Evolutionary conservation across 2,888 invertebrate species (phyloP), one percentile per base, ranked within the genome.

Genomic region (Myathropa florea): DNA sequence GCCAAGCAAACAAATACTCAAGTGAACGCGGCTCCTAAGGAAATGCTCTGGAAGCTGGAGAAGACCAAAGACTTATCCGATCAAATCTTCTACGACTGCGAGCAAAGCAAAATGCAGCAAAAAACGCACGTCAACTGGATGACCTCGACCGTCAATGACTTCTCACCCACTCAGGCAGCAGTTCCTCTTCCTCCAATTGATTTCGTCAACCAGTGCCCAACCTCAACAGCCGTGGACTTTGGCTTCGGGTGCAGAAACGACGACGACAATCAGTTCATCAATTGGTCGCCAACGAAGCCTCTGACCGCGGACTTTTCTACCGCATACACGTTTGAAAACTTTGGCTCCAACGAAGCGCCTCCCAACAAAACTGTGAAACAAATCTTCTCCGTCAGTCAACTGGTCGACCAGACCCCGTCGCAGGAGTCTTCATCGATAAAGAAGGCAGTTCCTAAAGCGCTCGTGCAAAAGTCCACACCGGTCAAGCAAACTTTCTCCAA

Each of bases 301-400:
- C 18, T 79, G 6, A 79, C 26, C 30, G n/a, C 83, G 0, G 86
- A 86, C 60, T 86, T 86, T 18, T 75, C 83, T 0, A 61, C 82
- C 6, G 60, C 82, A 2, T 88, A 85, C 39, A 88, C 71, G n/a
- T 80, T 61, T 39, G 88, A 83, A 33, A 88, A 88, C 14, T 73
- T 88, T n/a, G 76, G 87, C 1, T 79, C 88, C 1, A 83, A 65
- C 9, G 83, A 80, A 73, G 71, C 83, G 0, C 88, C 86, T 6
- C 88, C 88, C 3, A 86, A 92, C 30, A 94, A 93, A 70, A 83
- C 75, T 0, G 78, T 83, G 0, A 86, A 86, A 23, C 86, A 86
- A 33, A 95, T 95, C 82, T 90, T 95, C 9, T 95, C 95, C 0
- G 95, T 95, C 0, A 95, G 95, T 90, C 95, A 95, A 82, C 90